Conservation (phyloP, 2,888 invertebrate species). For the Sclerodermus sp. region DNA sequence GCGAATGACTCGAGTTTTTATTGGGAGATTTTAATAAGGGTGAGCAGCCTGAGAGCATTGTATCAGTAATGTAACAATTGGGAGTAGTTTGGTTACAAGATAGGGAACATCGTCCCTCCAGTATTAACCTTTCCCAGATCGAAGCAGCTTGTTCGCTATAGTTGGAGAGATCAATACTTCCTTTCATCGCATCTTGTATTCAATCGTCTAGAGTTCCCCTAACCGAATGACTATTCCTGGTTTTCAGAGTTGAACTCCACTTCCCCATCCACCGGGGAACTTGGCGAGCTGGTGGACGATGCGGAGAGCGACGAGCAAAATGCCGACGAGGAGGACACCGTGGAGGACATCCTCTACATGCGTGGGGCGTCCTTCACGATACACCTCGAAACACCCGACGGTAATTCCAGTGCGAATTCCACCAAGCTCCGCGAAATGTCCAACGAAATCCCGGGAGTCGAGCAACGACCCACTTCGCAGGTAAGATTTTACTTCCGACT, state of each 20-base stretch:
- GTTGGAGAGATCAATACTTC: too few relatives aligned
- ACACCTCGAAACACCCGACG: slow-evolving; percentile 41
- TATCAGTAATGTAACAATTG: too few relatives aligned
- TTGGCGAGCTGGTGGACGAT: slow-evolving; percentile 63
- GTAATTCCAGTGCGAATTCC: slow-evolving; percentile 34
- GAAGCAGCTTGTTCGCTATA: too few relatives aligned
- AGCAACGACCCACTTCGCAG: slow-evolving; percentile 35
- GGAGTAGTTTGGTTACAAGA: too few relatives aligned
- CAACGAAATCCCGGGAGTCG: slow-evolving; percentile 28
- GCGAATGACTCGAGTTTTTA: too few relatives aligned
- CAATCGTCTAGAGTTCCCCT: too few relatives aligned
- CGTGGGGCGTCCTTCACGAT: slow-evolving; percentile 51
- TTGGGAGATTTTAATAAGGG: too few relatives aligned
- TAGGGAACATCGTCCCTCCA: too few relatives aligned
- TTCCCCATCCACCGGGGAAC: slow-evolving; percentile 61
- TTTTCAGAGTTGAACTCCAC: slow-evolving; percentile 75
- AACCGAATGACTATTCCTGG: too few relatives aligned
- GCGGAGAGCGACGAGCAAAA: slow-evolving; percentile 53
- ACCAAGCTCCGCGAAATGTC: slow-evolving; percentile 31
- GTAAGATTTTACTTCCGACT: slow-evolving; percentile 19
- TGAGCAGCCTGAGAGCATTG: too few relatives aligned
- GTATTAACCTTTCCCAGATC: too few relatives aligned
- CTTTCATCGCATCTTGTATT: too few relatives aligned
- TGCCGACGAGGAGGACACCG: slow-evolving; percentile 45
- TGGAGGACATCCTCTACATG: slow-evolving; percentile 58